Evolutionary conservation across 2,888 invertebrate genomes (phyloP).

Genomic region (Pinctada fucata): DNA sequence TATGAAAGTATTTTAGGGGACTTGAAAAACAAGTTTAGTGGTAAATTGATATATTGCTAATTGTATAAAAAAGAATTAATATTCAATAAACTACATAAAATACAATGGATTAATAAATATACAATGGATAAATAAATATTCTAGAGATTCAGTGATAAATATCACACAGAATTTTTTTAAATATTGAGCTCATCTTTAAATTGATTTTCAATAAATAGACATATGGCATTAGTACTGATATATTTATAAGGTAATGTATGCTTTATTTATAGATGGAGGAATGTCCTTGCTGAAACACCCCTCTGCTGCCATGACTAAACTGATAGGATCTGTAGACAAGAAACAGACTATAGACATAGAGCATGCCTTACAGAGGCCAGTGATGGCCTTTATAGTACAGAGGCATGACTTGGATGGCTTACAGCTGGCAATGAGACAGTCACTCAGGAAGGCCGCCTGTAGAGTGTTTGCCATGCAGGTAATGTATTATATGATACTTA

Average conservation of each 20-base stretch:
- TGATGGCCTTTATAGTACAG: slow-evolving; percentile 87
- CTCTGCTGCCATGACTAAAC: slow-evolving; percentile 89
- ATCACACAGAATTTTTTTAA: too few relatives aligned
- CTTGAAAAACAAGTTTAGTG: too few relatives aligned
- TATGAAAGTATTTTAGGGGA: too few relatives aligned
- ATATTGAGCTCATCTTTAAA: too few relatives aligned
- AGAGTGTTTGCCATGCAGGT: slow-evolving; percentile 90
- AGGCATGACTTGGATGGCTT: slow-evolving; percentile 90
- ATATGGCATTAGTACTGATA: too few relatives aligned
- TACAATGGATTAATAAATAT: too few relatives aligned
- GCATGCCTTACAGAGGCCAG: slow-evolving; percentile 84
- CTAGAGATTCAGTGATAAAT: too few relatives aligned
- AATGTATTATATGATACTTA: slow-evolving; percentile 26
- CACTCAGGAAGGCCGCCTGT: slow-evolving; percentile 83
- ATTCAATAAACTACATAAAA: too few relatives aligned
- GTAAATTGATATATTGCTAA: too few relatives aligned
- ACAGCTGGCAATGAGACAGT: slow-evolving; percentile 91
- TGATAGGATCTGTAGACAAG: slow-evolving; percentile 78
- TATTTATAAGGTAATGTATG: not conserved
- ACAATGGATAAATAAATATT: too few relatives aligned
- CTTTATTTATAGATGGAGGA: slow-evolving; percentile 81
- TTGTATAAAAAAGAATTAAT: too few relatives aligned
- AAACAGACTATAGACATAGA: slow-evolving; percentile 54
- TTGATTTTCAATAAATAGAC: too few relatives aligned
- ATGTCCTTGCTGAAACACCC: slow-evolving; percentile 92